These are phyloP conservation scores for Piaya cayana DNA, from an alignment of 2,113 vertebrate species.

Conservation along the genomic window DNA sequence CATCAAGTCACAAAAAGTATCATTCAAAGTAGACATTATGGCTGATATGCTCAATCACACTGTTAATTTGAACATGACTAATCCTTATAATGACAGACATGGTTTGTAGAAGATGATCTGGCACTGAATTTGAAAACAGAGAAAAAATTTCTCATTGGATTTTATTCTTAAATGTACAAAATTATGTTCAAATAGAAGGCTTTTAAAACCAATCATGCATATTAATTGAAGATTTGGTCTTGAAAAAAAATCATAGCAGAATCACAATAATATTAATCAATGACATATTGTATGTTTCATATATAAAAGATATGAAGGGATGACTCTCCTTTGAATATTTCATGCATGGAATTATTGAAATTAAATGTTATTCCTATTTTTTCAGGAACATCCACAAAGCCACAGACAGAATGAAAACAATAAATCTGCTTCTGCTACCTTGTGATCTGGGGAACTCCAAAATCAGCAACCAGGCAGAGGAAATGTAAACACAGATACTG, in stretches of 20 bases:
- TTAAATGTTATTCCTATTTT: background rate
- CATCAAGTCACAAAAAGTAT: background rate
- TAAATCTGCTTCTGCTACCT: too few relatives aligned
- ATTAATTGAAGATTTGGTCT: background rate
- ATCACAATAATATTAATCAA: background rate
- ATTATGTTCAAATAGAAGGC: background rate
- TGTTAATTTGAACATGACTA: background rate
- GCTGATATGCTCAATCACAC: background rate
- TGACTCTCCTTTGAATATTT: constrained; percentile 59
- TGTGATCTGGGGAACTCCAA: too few relatives aligned
- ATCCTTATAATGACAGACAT: background rate
- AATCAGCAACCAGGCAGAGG: too few relatives aligned
- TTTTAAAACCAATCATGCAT: background rate
- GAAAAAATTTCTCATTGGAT: background rate
- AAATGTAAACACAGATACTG: too few relatives aligned
- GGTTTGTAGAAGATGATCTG: background rate
- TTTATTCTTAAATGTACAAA: background rate
- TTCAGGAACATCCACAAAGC: too few relatives aligned
- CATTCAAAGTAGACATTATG: background rate
- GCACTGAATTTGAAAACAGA: background rate
- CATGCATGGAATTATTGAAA: constrained; percentile 61
- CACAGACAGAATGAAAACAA: too few relatives aligned
- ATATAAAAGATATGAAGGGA: constrained; percentile 3
- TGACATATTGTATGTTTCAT: background rate
- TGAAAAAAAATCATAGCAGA: background rate